Evolutionary conservation across 2,888 invertebrate genomes (phyloP).

Genomic region (Nemoura dubitans): DNA sequence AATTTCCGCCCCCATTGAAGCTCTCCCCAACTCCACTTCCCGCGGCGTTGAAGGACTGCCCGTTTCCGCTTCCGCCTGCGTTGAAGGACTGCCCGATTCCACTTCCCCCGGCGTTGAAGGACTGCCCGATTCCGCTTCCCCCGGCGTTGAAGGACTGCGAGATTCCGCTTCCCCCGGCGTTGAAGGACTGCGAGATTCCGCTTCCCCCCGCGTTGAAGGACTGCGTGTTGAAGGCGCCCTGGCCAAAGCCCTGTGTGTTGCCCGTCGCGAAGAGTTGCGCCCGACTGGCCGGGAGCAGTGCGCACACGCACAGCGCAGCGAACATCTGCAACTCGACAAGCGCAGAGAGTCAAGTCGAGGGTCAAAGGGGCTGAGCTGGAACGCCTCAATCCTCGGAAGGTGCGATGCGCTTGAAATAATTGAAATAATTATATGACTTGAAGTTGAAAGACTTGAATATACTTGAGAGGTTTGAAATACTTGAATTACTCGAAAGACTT

Average conservation of each 20-base stretch:
- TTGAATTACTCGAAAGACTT: too few relatives aligned
- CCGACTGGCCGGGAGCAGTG: background rate
- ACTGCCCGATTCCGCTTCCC: too few relatives aligned
- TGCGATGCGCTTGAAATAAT: too few relatives aligned
- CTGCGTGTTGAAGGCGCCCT: background rate
- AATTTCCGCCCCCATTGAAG: background rate
- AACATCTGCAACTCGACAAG: background rate
- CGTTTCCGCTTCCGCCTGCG: constrained; percentile 26
- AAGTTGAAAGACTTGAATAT: too few relatives aligned
- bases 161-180: background rate
- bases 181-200: background rate
- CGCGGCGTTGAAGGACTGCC: background rate
- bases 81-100: background rate
- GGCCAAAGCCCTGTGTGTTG: background rate
- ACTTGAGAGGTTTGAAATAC: too few relatives aligned
- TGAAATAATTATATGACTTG: too few relatives aligned
- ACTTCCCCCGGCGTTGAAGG: background rate
- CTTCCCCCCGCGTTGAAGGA: background rate
- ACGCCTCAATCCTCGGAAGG: too few relatives aligned
- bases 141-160: background rate
- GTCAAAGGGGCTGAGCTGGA: too few relatives aligned
- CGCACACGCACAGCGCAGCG: background rate
- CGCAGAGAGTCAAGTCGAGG: background rate
- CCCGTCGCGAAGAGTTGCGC: background rate
- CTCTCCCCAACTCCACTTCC: background rate